phyloP scores from a whole-genome alignment of 2,113 vertebrate genomes.

The Hucho hucho region DNA sequence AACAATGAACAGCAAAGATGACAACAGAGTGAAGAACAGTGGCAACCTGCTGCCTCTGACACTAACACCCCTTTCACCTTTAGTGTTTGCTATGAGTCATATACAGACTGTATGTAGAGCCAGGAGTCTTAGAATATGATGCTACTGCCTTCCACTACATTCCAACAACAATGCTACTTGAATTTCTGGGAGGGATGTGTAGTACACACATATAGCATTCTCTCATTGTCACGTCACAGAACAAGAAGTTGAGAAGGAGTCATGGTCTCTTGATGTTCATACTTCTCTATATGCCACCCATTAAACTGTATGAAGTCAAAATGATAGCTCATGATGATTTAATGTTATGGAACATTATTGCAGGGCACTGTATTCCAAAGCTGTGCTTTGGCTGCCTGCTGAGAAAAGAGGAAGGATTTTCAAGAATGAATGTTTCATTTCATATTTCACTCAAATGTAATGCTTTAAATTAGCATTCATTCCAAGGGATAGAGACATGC shows the following conservation, averaged over 20 bases:
- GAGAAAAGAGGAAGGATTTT: no score
- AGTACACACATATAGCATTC: background rate
- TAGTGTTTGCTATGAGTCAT: background rate
- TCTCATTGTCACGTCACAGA: background rate
- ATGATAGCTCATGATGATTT: background rate
- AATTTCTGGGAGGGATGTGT: background rate
- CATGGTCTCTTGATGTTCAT: background rate
- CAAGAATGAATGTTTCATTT: no score
- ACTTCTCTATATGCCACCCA: background rate
- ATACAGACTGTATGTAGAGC: background rate
- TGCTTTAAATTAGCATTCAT: no score
- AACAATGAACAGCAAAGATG: constrained; percentile 11
- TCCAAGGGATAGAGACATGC: no score
- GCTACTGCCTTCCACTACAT: constrained; percentile 16
- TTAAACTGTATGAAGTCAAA: no score
- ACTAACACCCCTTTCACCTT: background rate
- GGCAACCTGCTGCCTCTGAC: constrained; percentile 21
- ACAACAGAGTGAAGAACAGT: constrained; percentile 2
- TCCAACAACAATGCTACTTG: background rate
- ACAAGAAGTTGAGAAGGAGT: background rate
- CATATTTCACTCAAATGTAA: no score
- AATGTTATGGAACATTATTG: background rate
- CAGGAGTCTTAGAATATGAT: constrained; percentile 18
- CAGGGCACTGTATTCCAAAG: background rate
- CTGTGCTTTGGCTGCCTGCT: no score